Evolutionary conservation across 2,888 invertebrate species (phyloP), one percentile per base, ranked within the genome.

Genomic region (Platycnemis pennipes): DNA sequence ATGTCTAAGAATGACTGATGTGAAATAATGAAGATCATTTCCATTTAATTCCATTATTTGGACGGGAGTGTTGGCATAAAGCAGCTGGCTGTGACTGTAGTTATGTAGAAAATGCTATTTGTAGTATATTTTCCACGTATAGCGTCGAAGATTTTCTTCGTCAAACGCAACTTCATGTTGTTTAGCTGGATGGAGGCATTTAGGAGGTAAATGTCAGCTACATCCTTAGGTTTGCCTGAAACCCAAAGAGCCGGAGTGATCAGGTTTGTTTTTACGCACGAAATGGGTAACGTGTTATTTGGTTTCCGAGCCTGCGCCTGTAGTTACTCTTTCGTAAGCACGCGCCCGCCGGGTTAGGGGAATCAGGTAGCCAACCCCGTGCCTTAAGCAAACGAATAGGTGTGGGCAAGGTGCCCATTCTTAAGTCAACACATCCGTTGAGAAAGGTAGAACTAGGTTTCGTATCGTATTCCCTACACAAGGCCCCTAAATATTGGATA

Each of bases 271-370:
- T 77, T 26, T 16, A 37, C 13, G 37, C 37, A 7, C 11, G 77
- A 77, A 77, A 77, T 37, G 77, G 77, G 37, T 77, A 37, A 77
- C 77, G 37, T 77, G n/a, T 37, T 77, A 77, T 77, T 77, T 77
- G 16, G 37, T 77, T 13, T 13, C 77, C 77, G 77, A 77, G 13
- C 77, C 13, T 77, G 77, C 37, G 77, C 37, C 77, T 11, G 77
- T 16, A 13, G 37, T 77, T 7, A 63, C n/a, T 1, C 77, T 16
- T 13, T 77, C 77, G 31, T 11, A 13, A 77, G 37, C 13, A 13
- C 77, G 31, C n/a, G 77, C 77, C 77, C 31, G 16, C 77, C 77
- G 37, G 37, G 31, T 37, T 37, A 7, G 31, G 77, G 37, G 77
- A 26, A 77, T 77, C 37, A 77, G 77, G 77, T 77, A 37, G 77